Percentiles rank a stretch among this genome's conserved stretches.
Conservation (phyloP, 2,797 vertebrate species). For the Argya squamiceps region DNA sequence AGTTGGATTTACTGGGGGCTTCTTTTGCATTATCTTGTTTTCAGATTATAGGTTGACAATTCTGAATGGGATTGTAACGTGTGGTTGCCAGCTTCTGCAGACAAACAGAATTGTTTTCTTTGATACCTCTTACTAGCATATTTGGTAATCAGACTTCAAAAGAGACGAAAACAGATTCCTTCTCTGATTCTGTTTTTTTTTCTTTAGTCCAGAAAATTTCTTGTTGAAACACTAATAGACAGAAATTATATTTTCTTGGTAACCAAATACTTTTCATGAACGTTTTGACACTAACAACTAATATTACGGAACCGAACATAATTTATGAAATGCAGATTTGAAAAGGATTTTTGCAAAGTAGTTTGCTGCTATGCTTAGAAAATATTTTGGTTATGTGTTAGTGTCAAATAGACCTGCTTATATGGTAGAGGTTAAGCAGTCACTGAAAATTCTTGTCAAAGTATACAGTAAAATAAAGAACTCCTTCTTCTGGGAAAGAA, state of each 20-base stretch:
- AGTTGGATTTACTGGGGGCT: background rate
- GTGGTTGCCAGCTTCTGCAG: background rate
- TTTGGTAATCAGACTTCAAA: background rate
- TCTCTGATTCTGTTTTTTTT: background rate
- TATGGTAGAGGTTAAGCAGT: constrained; percentile 15
- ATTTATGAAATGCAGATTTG: background rate
- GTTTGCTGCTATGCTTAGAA: constrained; percentile 3
- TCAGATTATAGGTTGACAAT: background rate
- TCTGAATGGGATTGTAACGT: background rate
- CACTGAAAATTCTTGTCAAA: constrained; percentile 11
- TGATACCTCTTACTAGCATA: background rate
- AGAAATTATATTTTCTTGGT: background rate
- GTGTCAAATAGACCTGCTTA: background rate
- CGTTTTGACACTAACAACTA: background rate
- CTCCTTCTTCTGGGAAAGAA: constrained; percentile 13
- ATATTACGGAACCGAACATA: background rate
- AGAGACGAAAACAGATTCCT: background rate
- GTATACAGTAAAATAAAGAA: constrained; percentile 47
- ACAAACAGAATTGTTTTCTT: background rate
- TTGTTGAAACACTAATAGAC: background rate
- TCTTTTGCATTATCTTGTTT: background rate
- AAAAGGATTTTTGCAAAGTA: background rate
- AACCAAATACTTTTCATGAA: background rate
- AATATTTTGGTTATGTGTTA: background rate
- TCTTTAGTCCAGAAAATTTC: background rate